Conservation (phyloP, 2,113 vertebrate species). For the Oostethus manadensis region DNA sequence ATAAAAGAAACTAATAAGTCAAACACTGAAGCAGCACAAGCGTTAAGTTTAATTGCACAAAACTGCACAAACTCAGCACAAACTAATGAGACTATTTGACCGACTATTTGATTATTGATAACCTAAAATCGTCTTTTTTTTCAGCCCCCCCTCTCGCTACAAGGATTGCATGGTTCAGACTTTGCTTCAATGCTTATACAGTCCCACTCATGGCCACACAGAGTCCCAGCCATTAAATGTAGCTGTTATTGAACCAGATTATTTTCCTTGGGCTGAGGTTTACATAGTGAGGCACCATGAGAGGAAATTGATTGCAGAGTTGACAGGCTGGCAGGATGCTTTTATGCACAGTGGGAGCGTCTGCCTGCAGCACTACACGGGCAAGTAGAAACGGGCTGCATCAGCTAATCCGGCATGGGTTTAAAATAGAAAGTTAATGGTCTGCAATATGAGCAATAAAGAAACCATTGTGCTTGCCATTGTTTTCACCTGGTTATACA, state of each 20-base stretch:
- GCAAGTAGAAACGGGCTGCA: conserved; percentile 6
- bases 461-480: conserved; percentile 13
- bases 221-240: conserved; percentile 5
- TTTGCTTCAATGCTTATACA: background rate
- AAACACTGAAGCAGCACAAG: too few relatives aligned
- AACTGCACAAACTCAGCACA: too few relatives aligned
- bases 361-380: conserved; percentile 12
- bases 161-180: background rate
- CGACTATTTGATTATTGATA: too few relatives aligned
- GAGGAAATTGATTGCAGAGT: conserved; percentile 48
- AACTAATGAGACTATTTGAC: too few relatives aligned
- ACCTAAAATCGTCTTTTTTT: background rate
- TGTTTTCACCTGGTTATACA: conserved; percentile 8
- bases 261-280: conserved; percentile 41
- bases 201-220: background rate
- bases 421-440: conserved; percentile 39
- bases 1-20: too few relatives aligned
- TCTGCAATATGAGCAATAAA: conserved; percentile 33
- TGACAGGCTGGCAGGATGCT: conserved; percentile 27
- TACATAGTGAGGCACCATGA: conserved; percentile 35
- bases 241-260: conserved; percentile 26
- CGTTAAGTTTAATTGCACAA: too few relatives aligned
- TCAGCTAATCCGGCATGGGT: conserved; percentile 29
- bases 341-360: conserved; percentile 32
- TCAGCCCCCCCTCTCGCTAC: background rate